Base-by-base conservation (phyloP, 1,140 invertebrate genomes). In the Drosophila kohkoa region DNA sequence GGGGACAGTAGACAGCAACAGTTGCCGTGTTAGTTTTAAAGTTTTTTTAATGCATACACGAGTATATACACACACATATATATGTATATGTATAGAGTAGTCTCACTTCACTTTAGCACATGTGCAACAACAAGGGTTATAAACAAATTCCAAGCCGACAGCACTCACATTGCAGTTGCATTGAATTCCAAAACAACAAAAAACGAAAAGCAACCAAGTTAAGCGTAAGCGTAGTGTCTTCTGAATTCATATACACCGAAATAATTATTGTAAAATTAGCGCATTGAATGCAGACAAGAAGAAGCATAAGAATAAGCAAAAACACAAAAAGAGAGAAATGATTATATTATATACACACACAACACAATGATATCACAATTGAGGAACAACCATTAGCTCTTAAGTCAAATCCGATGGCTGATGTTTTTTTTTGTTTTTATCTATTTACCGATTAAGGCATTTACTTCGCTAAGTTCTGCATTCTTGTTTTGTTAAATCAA, bases 61-160 rank as follows among this genome's bases (percentile, higher is more conserved):
- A 32, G 28, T 32, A 54, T 30, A 32, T 38, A 74, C 70, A 79
- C 59, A 54, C 65, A 79, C 82, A 38, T 3, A 38, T 10, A 38
- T 2, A 38, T 8, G 7, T 5, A 32, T 32, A 32, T 32, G 7
- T 32, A 32, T 32, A 10, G 35, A 10, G 35, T 82, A 83, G 81
- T 79, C 43, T 66, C 51, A 71, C 69, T 76, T 28, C 43, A 66
- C 51, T 62, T 76, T 65, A 79, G 76, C 66, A 49, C 65, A 63
- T 77, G 55, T 65, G 77, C 73, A 65, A 60, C n/a, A n/a, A n/a
- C 20, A 77, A 80, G 74, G 51, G 76, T 79, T 77, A 78, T 77
- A 68, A 70, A 77, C 25, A 63, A 63, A 87, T 82, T 88, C 76
- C 85, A 83, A 77, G 79, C 68, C 71, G 16, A 64, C 51, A 64